A percentile compares a stretch with the other conserved stretches of the same genome.
These are phyloP conservation scores for Sebastes itinus DNA, from an alignment of 2,797 vertebrate species.

Conservation along the genomic window DNA sequence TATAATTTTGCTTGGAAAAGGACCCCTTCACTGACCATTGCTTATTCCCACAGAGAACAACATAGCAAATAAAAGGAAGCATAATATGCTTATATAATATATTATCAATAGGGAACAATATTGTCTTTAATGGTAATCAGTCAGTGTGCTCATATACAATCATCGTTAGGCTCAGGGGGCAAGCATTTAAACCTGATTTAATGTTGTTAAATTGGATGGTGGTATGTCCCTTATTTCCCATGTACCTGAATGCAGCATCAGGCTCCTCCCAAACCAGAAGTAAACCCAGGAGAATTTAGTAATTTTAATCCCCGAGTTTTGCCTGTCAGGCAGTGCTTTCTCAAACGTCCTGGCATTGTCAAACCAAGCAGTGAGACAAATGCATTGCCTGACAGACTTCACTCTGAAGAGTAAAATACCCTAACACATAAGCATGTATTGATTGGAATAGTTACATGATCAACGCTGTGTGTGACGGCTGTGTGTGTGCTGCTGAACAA, in stretches of 20 bases:
- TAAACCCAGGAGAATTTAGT: fast-evolving
- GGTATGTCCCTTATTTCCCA: neutral
- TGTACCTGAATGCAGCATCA: neutral
- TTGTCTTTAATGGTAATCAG: neutral
- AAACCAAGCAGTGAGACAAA: neutral
- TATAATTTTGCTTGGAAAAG: no score
- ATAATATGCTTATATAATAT: no score
- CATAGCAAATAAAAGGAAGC: neutral
- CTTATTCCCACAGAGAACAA: neutral
- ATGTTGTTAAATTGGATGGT: fast-evolving
- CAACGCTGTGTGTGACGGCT: no score
- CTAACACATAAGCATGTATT: fast-evolving
- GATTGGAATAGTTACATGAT: fast-evolving
- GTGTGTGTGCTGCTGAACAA: neutral
- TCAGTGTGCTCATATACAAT: neutral
- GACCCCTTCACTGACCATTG: neutral
- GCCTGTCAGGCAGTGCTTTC: neutral
- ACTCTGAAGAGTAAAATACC: fast-evolving
- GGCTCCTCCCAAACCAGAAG: slow-evolving; percentile 57
- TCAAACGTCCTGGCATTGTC: fast-evolving
- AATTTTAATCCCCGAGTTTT: fast-evolving
- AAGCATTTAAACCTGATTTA: neutral
- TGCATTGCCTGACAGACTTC: fast-evolving
- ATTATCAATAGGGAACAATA: neutral
- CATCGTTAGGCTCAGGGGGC: fast-evolving